Evolutionary conservation across 2,797 vertebrate species (phyloP).

Genomic region (Tarsius wallacei): DNA sequence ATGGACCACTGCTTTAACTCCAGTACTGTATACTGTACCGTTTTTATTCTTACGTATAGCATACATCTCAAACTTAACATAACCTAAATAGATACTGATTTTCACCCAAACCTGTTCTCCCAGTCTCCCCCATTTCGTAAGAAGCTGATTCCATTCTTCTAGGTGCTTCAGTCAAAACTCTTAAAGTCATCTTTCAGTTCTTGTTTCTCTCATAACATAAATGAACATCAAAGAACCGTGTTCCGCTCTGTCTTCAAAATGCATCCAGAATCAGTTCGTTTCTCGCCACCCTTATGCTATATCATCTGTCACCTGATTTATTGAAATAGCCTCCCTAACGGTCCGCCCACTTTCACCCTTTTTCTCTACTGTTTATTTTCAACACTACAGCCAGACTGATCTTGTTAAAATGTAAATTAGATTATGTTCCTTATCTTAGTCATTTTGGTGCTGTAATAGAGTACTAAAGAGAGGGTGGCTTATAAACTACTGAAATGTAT

Average conservation of each 20-base stretch:
- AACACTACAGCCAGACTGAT: neutral
- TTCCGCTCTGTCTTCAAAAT: neutral
- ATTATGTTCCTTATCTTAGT: neutral
- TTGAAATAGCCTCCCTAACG: neutral
- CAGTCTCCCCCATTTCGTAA: neutral
- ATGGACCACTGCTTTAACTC: neutral
- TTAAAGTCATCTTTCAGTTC: neutral
- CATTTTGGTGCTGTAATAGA: no score
- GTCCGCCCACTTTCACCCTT: neutral
- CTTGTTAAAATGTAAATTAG: constrained; percentile 26
- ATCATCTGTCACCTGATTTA: neutral
- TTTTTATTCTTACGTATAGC: neutral
- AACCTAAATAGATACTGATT: neutral
- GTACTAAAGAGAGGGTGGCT: no score
- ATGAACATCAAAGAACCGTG: neutral
- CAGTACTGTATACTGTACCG: neutral
- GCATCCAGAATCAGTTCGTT: neutral
- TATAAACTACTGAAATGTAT: neutral
- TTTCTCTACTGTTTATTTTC: neutral
- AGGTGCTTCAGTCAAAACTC: neutral
- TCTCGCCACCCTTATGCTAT: neutral
- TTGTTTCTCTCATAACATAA: neutral
- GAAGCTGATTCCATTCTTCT: neutral
- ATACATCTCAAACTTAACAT: neutral
- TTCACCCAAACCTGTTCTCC: neutral